Conservation (phyloP, 2,888 invertebrate species). For the Cephus pulcher region DNA sequence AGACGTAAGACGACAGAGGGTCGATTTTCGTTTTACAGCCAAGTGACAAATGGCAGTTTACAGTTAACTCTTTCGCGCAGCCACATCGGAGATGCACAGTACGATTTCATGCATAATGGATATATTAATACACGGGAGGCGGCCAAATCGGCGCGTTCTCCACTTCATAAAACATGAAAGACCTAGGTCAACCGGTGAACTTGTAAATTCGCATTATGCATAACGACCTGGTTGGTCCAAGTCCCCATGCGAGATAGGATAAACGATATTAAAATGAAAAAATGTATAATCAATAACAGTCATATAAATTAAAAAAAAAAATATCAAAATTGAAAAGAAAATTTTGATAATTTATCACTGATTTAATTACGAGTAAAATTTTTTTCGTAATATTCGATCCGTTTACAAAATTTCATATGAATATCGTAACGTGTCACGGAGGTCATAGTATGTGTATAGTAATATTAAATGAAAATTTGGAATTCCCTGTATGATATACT, state of each 20-base stretch:
- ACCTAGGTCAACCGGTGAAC: not conserved
- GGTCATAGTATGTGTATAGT: not conserved
- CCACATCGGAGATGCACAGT: not conserved
- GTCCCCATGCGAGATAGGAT: not conserved
- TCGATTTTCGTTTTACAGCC: not conserved
- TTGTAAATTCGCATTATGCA: not conserved
- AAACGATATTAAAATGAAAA: not conserved
- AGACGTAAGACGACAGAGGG: not conserved
- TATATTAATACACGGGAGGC: not conserved
- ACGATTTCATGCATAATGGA: not conserved
- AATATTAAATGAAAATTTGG: not conserved
- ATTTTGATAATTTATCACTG: not conserved
- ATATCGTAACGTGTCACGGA: not conserved
- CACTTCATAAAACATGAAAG: not conserved
- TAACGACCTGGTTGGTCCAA: not conserved
- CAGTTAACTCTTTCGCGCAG: not conserved
- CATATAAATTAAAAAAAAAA: not conserved
- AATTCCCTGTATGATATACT: not conserved
- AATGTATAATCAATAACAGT: not conserved
- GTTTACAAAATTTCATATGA: not conserved
- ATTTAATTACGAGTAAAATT: not conserved
- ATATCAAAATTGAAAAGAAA: not conserved
- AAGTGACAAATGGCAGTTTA: not conserved
- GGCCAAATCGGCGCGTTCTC: not conserved
- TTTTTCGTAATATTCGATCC: not conserved